These are phyloP conservation scores for Paradoxurus hermaphroditus DNA, from an alignment of 2,113 vertebrate species.

Conservation along the genomic window DNA sequence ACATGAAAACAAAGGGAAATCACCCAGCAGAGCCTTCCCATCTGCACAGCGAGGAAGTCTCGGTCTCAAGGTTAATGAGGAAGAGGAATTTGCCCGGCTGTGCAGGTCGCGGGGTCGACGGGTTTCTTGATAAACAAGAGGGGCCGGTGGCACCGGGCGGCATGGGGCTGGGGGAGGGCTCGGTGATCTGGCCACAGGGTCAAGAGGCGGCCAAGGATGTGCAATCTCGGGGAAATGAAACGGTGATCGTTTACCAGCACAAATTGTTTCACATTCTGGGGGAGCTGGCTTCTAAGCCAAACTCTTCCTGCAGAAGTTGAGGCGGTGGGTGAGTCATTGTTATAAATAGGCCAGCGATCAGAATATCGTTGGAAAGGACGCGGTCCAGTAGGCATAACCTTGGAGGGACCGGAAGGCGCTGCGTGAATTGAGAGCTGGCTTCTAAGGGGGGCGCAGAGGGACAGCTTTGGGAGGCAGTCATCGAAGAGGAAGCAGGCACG, in stretches of 20 bases:
- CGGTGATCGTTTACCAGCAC: constrained; percentile 48
- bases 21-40: neutral
- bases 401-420: constrained; percentile 34
- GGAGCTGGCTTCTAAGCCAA: constrained; percentile 47
- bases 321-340: constrained; percentile 73
- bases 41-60: constrained; percentile 9
- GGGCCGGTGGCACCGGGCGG: neutral
- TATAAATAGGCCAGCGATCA: constrained; percentile 67
- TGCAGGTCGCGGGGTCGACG: neutral
- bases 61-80: constrained; percentile 12
- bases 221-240: constrained; percentile 50
- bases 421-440: constrained; percentile 43
- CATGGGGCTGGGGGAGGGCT: neutral
- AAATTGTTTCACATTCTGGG: constrained; percentile 61
- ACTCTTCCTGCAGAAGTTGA: constrained; percentile 71
- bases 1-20: neutral
- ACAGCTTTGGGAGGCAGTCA: neutral
- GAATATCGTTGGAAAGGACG: constrained; percentile 57
- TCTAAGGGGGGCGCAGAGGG: neutral
- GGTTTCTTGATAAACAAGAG: constrained; percentile 57
- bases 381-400: constrained; percentile 48
- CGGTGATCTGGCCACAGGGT: constrained; percentile 42
- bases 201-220: constrained; percentile 58
- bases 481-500: neutral
- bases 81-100: neutral